These are phyloP conservation scores for Actias luna DNA, from an alignment of 2,888 invertebrate species.

Conservation along the genomic window DNA sequence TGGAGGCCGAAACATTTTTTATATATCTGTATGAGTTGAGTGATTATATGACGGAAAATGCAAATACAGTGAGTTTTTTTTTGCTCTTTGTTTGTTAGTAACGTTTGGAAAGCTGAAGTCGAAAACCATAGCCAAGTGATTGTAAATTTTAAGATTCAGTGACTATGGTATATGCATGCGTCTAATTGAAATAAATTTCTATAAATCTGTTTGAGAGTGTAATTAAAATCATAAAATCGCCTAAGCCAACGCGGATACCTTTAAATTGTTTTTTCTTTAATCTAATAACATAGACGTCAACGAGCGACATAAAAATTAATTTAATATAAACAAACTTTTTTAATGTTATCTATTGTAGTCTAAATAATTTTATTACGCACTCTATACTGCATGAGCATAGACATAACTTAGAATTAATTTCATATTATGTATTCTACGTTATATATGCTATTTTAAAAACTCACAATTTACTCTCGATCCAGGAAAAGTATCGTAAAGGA, in stretches of 20 bases:
- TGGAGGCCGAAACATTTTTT: conserved; percentile 4
- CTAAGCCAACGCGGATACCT: conserved; percentile 30
- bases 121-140: not conserved
- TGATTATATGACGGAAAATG: not conserved
- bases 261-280: conserved; percentile 63
- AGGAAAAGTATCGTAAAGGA: not conserved
- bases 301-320: conserved; percentile 53
- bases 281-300: conserved; percentile 46
- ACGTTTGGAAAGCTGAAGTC: not conserved
- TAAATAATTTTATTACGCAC: not conserved
- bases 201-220: not conserved
- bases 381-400: not conserved
- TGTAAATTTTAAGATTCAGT: not conserved
- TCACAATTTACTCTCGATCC: not conserved
- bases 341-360: conserved; percentile 27
- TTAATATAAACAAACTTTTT: conserved; percentile 36
- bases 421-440: not conserved
- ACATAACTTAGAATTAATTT: not conserved
- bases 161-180: not conserved
- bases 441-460: not conserved
- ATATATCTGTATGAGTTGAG: not conserved
- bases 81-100: not conserved
- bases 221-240: not conserved
- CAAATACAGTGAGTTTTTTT: not conserved
- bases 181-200: too few species aligned